These are phyloP conservation scores for Sander lucioperca DNA, from an alignment of 2,113 vertebrate species.

Conservation along the genomic window DNA sequence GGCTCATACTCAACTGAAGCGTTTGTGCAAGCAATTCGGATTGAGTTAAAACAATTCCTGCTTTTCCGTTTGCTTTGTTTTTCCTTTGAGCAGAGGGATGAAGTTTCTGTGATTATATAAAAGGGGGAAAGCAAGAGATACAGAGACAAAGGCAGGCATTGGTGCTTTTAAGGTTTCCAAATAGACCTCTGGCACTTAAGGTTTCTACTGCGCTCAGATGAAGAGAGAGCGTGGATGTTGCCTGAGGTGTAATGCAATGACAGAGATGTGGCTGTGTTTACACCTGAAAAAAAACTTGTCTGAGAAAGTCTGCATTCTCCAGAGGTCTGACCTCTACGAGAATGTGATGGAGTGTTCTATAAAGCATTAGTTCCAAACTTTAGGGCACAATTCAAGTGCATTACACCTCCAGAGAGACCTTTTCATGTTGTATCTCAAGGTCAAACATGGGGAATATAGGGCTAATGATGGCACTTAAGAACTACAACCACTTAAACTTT, in stretches of 20 bases:
- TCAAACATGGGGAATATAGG: constrained; percentile 13
- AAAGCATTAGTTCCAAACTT: constrained; percentile 57
- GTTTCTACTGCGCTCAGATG: constrained; percentile 45
- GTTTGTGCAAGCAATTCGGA: background rate
- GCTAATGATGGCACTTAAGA: constrained; percentile 39
- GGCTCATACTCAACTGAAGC: background rate
- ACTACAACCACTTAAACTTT: constrained; percentile 24
- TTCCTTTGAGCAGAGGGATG: constrained; percentile 24
- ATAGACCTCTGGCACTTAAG: constrained; percentile 53
- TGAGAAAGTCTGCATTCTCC: constrained; percentile 40
- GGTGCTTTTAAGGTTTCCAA: constrained; percentile 65
- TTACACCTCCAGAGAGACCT: constrained; percentile 47
- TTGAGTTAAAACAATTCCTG: constrained; percentile 12
- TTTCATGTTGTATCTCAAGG: constrained; percentile 23
- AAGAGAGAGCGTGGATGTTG: constrained; percentile 45
- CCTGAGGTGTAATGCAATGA: constrained; percentile 53
- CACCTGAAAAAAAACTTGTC: constrained; percentile 49
- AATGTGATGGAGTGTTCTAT: constrained; percentile 50
- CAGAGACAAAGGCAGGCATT: constrained; percentile 39
- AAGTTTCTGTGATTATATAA: constrained; percentile 37
- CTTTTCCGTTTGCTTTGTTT: constrained; percentile 14
- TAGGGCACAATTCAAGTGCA: constrained; percentile 44
- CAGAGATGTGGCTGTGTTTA: constrained; percentile 63
- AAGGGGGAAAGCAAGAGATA: constrained; percentile 25
- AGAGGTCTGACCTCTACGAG: constrained; percentile 37